Evolutionary conservation across 2,797 vertebrate species (phyloP), one percentile per base, ranked within the genome.

Genomic region (Megaceryle alcyon): DNA sequence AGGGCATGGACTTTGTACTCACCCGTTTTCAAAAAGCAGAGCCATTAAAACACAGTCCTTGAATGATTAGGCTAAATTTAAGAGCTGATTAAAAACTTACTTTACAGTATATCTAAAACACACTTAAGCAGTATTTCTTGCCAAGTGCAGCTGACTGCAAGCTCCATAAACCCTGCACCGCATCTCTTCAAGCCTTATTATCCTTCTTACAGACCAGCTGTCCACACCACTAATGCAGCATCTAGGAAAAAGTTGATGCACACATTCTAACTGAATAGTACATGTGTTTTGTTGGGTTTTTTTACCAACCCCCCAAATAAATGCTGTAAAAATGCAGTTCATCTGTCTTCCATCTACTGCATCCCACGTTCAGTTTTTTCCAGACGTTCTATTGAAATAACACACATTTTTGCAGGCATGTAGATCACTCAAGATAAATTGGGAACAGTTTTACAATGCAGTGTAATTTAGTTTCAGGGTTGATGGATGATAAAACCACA

Each of bases 181-280:
- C 64, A 65, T 92, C 76, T 91, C 79, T 11, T 85, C 59, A 56
- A 96, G 82, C 64, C 80, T 94, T 95, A 85, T 94, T 96, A 94
- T 92, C 71, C 21, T 65, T 61, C 94, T 84, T 71, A 43, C 3
- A 35, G 76, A 65, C 87, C 94, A 95, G 73, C 94, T 96, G 94
- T 86, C 90, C 60, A 1, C 53, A 48, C 17, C 69, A 25, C 77
- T 96, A 83, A 85, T 69, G 87, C 33, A 56, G 53, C 94, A 89
- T 90, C 91, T 82, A 80, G 86, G 79, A 95, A 91, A 69, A 96
- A 69, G 85, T 94, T 94, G 88, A 91, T 88, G 94, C 81, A 46
- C 61, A 31, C 14, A 15, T 95, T 92, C 51, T 56, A 41, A 41
- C 53, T 78, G 37, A 88, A 22, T 35, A 46, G 14, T 9, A 8